A percentile compares a stretch with the other conserved stretches of the same genome.
Evolutionary conservation across 2,797 vertebrate species (phyloP).

Genomic region (Etheostoma perlongum): DNA sequence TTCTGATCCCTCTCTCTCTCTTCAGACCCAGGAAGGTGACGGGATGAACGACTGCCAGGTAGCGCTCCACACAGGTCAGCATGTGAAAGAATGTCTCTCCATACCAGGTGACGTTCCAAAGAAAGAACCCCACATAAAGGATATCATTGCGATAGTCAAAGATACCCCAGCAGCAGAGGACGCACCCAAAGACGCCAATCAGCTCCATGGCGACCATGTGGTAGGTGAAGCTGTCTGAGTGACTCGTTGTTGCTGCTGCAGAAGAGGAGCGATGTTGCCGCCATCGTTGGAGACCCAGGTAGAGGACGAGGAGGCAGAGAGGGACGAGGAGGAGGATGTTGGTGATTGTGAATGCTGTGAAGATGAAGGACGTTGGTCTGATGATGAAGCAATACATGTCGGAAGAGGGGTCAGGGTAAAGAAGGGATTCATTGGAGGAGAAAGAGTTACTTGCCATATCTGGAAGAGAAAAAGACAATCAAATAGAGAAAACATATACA

Average conservation of each 20-base stretch:
- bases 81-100: constrained; percentile 13
- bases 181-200: accelerated
- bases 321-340: constrained; percentile 12
- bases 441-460: constrained; percentile 11
- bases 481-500: not conserved
- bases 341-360: not conserved
- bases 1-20: constrained; percentile 14
- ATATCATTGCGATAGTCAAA: accelerated
- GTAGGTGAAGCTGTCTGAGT: constrained; percentile 36
- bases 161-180: accelerated
- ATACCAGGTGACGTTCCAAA: not conserved
- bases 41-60: constrained; percentile 55
- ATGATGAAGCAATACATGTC: accelerated
- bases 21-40: constrained; percentile 39
- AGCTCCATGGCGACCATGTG: constrained; percentile 37
- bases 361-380: not conserved
- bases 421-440: not conserved
- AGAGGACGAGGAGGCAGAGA: constrained; percentile 13
- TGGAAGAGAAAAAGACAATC: not conserved
- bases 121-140: accelerated
- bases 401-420: accelerated
- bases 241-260: not conserved
- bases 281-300: constrained; percentile 19
- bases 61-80: constrained; percentile 51
- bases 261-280: not conserved